Conservation (phyloP, 2,797 vertebrate genomes). For the Bucorvus abyssinicus region DNA sequence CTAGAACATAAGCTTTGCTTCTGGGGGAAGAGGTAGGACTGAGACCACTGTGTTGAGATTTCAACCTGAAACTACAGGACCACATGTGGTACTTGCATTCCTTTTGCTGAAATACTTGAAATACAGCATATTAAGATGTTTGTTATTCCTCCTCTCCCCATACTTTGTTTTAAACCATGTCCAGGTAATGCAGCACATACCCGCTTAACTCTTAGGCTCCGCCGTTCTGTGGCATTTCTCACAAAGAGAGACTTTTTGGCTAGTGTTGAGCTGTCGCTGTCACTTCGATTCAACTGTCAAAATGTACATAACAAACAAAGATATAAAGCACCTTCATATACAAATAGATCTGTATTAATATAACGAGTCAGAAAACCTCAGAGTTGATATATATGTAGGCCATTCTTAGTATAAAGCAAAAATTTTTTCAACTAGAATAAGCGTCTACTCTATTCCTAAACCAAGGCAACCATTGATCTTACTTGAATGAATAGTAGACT, state of each 20-base stretch:
- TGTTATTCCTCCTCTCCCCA: background rate
- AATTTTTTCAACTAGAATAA: background rate
- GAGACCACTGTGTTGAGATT: background rate
- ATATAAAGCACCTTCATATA: background rate
- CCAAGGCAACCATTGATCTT: background rate
- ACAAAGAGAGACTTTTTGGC: conserved; percentile 83
- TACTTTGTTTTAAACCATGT: background rate
- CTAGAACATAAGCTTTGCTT: background rate
- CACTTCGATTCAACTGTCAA: conserved; percentile 82
- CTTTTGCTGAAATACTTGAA: background rate
- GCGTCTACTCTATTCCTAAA: background rate
- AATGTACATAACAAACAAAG: background rate
- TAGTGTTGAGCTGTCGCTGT: conserved; percentile 87
- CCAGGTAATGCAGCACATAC: conserved; percentile 54
- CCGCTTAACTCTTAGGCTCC: conserved; percentile 81
- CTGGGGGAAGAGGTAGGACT: background rate
- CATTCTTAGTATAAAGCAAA: background rate
- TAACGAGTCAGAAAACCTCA: background rate
- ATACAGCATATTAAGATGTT: background rate
- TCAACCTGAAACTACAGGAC: background rate
- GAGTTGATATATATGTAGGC: background rate
- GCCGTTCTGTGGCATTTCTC: conserved; percentile 80
- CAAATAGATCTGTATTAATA: background rate
- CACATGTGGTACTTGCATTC: background rate
- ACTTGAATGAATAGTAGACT: background rate